Evolutionary conservation across 2,113 vertebrate genomes (phyloP).

Genomic region (Galbula dea): DNA sequence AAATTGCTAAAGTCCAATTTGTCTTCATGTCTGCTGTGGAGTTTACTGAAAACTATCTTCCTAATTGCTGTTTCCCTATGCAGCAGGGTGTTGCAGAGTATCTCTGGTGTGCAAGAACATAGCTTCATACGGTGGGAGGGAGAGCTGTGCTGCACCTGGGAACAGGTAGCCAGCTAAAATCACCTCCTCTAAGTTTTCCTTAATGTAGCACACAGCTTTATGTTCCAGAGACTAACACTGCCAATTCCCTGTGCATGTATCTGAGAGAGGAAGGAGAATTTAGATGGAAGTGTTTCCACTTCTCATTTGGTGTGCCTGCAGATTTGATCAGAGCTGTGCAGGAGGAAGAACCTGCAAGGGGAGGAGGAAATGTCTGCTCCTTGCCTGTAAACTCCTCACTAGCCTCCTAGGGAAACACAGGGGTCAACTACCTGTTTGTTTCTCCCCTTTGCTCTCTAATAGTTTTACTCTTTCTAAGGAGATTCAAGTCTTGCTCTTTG

Average conservation of each 20-base stretch:
- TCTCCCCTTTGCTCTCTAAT: not conserved
- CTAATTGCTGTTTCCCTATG: not conserved
- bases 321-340: not conserved
- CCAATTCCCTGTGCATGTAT: not conserved
- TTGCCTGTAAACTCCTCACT: not conserved
- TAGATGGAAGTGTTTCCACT: fast-evolving
- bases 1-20: not conserved
- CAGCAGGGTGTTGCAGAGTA: not conserved
- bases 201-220: not conserved
- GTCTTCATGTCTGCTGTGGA: not conserved
- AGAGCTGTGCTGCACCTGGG: not conserved
- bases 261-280: fast-evolving
- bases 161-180: not conserved
- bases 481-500: not conserved
- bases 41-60: not conserved
- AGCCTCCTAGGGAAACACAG: not conserved
- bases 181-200: not conserved
- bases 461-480: not conserved
- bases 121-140: not conserved
- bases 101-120: not conserved
- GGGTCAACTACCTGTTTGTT: not conserved
- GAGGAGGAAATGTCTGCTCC: not conserved
- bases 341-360: not conserved
- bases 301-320: not conserved
- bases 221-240: not conserved